A percentile compares a stretch with the other conserved stretches of the same genome.
Evolutionary conservation across 2,113 vertebrate species (phyloP).

Genomic region (Plecturocebus donacophilus): DNA sequence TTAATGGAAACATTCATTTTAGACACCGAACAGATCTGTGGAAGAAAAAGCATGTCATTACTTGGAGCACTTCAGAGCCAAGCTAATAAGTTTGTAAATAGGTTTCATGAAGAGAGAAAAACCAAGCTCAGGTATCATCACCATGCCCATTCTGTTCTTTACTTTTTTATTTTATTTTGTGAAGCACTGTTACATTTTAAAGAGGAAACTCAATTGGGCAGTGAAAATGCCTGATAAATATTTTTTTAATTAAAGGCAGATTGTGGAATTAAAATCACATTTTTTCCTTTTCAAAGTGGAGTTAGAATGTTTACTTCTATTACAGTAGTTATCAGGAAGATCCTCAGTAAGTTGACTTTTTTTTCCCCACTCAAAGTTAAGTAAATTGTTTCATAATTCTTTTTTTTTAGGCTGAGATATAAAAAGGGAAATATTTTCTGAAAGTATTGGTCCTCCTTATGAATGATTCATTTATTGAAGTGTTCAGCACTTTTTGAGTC

Average conservation of each 20-base stretch:
- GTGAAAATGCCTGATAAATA: neutral
- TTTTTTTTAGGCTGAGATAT: slow-evolving; percentile 29
- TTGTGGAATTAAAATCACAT: slow-evolving; percentile 28
- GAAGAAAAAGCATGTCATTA: slow-evolving; percentile 93
- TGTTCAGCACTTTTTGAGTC: slow-evolving; percentile 5
- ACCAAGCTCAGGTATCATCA: slow-evolving; percentile 93
- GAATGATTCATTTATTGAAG: slow-evolving; percentile 10
- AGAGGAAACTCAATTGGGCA: neutral
- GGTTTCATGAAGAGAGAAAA: slow-evolving; percentile 98
- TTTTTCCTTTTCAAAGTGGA: slow-evolving; percentile 39
- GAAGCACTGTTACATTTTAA: neutral
- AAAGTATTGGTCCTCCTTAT: neutral
- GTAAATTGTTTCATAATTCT: slow-evolving; percentile 45
- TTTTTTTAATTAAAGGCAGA: slow-evolving; percentile 41
- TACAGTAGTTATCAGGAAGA: neutral
- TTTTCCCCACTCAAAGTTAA: neutral
- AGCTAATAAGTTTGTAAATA: slow-evolving; percentile 96
- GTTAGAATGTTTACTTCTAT: slow-evolving; percentile 39
- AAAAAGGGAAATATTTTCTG: slow-evolving; percentile 3
- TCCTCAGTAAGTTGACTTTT: neutral
- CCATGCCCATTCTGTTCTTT: neutral
- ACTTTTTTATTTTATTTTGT: neutral
- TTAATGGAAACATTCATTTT: slow-evolving; percentile 93
- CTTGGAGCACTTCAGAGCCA: slow-evolving; percentile 97
- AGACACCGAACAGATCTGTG: slow-evolving; percentile 93